Percentiles rank a stretch among this genome's conserved stretches.
These are phyloP conservation scores for Sycophaga agraensis DNA, from an alignment of 1,140 invertebrate genomes.

Conservation along the genomic window DNA sequence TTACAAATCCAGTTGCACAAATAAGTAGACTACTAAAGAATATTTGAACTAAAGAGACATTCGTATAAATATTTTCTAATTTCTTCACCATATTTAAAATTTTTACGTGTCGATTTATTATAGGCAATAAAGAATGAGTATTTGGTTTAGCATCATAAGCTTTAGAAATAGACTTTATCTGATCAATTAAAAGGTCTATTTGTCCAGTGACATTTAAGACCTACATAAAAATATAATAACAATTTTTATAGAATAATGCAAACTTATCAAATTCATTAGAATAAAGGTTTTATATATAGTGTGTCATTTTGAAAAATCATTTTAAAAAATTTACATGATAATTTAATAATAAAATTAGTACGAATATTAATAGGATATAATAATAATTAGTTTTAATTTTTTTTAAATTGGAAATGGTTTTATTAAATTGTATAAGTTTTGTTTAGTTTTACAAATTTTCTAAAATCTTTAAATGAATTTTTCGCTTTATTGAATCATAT, in stretches of 20 bases:
- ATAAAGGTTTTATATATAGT: no score
- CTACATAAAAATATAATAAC: not conserved
- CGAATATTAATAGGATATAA: no score
- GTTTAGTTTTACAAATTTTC: not conserved
- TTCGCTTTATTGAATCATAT: no score
- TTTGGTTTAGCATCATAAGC: not conserved
- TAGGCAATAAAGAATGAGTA: not conserved
- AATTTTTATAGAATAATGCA: not conserved
- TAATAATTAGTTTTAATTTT: no score
- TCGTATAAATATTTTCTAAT: not conserved
- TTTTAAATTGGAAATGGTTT: no score
- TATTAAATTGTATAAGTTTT: no score
- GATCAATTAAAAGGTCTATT: not conserved
- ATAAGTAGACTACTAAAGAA: conserved; percentile 5
- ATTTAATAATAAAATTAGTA: no score
- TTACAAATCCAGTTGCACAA: conserved; percentile 5
- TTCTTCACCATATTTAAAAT: conserved; percentile 6
- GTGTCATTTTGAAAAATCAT: not conserved
- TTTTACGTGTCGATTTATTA: not conserved
- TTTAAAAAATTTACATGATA: not conserved
- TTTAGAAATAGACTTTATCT: not conserved
- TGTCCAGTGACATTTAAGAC: not conserved
- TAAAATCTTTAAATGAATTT: no score
- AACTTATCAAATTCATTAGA: no score
- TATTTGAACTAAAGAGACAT: conserved; percentile 4